Evolutionary conservation across 2,888 invertebrate genomes (phyloP).

Genomic region (Pelosia muscerda): DNA sequence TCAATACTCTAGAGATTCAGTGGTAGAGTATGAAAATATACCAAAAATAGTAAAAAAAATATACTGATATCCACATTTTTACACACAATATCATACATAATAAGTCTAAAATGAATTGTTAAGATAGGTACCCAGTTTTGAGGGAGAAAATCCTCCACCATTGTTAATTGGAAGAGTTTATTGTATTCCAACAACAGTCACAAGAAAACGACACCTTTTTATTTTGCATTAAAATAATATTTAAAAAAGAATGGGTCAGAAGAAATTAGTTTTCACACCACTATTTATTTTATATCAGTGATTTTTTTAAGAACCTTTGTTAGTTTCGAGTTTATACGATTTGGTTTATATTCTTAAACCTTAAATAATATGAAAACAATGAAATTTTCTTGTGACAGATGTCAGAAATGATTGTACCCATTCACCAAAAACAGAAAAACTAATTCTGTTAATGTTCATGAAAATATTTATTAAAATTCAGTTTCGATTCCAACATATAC

Average conservation of each 20-base stretch:
- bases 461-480: too few species aligned
- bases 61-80: too few species aligned
- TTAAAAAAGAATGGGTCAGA: too few species aligned
- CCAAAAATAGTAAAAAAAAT: too few species aligned
- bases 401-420: background rate
- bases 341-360: too few species aligned
- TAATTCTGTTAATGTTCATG: too few species aligned
- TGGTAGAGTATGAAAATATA: background rate
- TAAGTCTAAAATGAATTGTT: background rate
- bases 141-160: background rate
- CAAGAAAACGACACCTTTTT: too few species aligned
- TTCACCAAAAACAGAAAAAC: background rate
- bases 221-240: too few species aligned
- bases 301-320: too few species aligned
- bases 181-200: constrained; percentile 1
- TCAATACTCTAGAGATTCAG: background rate
- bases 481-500: too few species aligned
- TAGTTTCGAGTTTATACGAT: too few species aligned
- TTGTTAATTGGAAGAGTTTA: background rate
- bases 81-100: constrained; percentile 2
- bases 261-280: background rate
- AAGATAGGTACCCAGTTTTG: background rate
- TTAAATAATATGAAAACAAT: background rate
- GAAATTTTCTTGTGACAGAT: background rate
- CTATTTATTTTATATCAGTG: background rate